phyloP scores from a whole-genome alignment of 2,888 invertebrate species.

The Noctua janthina region DNA sequence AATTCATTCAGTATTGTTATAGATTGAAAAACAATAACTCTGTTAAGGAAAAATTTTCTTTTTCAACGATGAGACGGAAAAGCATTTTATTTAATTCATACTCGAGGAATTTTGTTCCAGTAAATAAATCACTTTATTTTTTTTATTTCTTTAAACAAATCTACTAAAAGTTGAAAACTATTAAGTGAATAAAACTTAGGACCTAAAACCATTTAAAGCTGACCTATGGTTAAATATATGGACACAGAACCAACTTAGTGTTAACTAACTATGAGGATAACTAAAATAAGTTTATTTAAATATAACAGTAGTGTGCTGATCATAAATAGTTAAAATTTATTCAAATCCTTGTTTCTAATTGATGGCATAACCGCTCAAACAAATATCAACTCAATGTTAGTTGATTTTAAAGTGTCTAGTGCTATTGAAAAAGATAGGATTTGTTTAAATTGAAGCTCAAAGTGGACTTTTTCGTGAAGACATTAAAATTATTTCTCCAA shows the following conservation, averaged over 20 bases:
- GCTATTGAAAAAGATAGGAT: not conserved
- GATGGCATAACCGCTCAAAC: not conserved
- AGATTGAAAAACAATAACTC: not conserved
- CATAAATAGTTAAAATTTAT: not conserved
- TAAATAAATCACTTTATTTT: not conserved
- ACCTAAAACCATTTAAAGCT: not conserved
- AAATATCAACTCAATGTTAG: not conserved
- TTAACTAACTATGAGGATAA: not conserved
- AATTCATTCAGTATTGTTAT: slow-evolving; percentile 1
- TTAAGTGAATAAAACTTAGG: not conserved
- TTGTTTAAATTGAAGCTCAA: not conserved
- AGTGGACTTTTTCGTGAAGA: not conserved
- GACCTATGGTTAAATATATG: not conserved
- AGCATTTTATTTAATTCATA: not conserved
- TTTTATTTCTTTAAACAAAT: not conserved
- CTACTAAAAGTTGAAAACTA: not conserved
- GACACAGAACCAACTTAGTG: not conserved
- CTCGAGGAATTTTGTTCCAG: not conserved
- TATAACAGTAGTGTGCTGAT: not conserved
- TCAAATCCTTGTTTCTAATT: not conserved
- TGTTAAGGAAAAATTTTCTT: not conserved
- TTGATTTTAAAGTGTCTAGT: not conserved
- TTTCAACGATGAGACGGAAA: not conserved
- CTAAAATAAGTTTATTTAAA: not conserved
- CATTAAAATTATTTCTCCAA: not conserved